These are phyloP conservation scores for Laterallus jamaicensis DNA, from an alignment of 2,113 vertebrate genomes.

Conservation along the genomic window DNA sequence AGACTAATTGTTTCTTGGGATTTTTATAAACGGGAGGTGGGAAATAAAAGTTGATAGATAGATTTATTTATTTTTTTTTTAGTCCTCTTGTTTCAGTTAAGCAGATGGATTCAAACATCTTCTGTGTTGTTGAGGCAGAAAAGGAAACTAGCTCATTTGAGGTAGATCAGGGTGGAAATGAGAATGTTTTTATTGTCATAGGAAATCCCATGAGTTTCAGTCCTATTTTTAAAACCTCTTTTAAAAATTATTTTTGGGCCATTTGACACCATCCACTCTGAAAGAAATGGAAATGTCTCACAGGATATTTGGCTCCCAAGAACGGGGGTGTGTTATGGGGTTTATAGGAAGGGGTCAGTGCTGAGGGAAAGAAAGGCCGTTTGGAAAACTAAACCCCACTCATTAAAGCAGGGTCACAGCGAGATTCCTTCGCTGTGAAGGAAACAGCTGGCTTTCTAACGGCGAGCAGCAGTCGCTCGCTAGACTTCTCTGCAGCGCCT, in stretches of 20 bases:
- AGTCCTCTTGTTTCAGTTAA: neutral
- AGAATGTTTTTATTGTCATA: neutral
- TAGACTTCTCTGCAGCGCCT: too few species aligned
- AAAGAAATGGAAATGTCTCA: neutral
- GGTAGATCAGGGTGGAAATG: neutral
- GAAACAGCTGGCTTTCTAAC: fast-evolving
- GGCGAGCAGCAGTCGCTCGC: fast-evolving
- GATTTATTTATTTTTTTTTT: neutral
- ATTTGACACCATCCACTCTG: neutral
- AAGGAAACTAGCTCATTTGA: neutral
- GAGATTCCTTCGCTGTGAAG: fast-evolving
- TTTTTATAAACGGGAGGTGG: neutral
- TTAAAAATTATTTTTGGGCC: neutral
- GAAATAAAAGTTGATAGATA: neutral
- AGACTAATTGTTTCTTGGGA: neutral
- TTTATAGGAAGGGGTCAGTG: neutral
- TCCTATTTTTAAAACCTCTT: too few species aligned
- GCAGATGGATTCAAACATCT: neutral
- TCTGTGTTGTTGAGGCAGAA: fast-evolving
- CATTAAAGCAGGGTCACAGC: fast-evolving
- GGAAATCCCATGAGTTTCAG: neutral
- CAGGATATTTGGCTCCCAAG: neutral
- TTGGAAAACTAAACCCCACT: neutral
- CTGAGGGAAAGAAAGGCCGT: neutral
- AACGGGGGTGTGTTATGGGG: neutral